Conservation (phyloP, 2,113 vertebrate genomes). For the Ornithorhynchus anatinus region DNA sequence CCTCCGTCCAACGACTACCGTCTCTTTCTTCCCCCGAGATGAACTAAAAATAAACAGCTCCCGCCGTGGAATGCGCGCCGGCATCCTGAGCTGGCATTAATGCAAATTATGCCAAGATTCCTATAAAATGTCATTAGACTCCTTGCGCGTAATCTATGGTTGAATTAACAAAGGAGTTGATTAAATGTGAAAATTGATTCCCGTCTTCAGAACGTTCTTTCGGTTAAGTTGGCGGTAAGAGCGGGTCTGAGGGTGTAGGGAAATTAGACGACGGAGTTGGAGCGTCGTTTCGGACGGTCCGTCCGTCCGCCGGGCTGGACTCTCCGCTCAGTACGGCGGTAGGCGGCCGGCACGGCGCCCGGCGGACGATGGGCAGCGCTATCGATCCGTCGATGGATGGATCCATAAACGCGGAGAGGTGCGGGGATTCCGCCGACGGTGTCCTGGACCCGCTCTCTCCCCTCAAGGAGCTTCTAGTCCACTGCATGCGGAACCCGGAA, state of each 20-base stretch:
- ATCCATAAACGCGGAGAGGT: no score
- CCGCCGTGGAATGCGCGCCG: conserved; percentile 23
- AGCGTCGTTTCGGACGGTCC: conserved; percentile 16
- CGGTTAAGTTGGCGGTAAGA: conserved; percentile 24
- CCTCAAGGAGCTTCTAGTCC: no score
- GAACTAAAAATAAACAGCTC: conserved; percentile 51
- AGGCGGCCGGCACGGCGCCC: no score
- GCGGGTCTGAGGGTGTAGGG: conserved; percentile 5
- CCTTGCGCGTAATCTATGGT: conserved; percentile 44
- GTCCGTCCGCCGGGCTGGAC: no score
- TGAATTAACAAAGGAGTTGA: conserved; percentile 57
- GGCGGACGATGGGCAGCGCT: no score
- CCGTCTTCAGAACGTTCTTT: conserved; percentile 19
- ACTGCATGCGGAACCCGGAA: no score
- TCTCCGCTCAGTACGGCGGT: no score
- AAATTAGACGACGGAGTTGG: conserved; percentile 35
- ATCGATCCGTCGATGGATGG: no score
- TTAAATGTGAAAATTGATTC: conserved; percentile 58
- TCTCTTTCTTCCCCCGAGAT: conserved; percentile 29
- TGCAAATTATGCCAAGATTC: conserved; percentile 49
- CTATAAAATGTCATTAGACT: conserved; percentile 56
- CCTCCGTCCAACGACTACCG: conserved; percentile 16
- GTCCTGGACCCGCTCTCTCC: no score
- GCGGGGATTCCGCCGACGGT: no score
- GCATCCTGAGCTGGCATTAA: conserved; percentile 45